Evolutionary conservation across 1,140 invertebrate genomes (phyloP), one percentile per base, ranked within the genome.

Genomic region (Panulirus ornatus): DNA sequence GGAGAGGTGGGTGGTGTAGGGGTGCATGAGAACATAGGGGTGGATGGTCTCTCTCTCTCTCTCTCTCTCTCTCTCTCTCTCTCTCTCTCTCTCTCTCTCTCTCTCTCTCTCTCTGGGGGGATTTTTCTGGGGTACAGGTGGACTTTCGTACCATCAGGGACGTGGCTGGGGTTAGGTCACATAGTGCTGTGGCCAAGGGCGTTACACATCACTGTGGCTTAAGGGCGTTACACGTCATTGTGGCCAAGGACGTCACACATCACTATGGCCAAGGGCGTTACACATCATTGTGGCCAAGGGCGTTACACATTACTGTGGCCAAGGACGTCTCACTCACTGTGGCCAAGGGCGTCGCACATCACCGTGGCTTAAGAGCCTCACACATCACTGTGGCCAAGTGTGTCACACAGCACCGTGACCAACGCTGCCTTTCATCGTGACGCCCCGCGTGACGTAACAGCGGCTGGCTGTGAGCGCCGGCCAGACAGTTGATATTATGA

Each of bases 51-150:
- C 63, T 70, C 19, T 22, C 63, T 22, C 63, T 70, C 63, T 70
- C 19, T 22, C 5, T 70, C 66, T 22, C 22, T 22, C 66, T 27
- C 66, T 38, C 34, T n/a, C 9, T 78, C 75, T 19, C 36, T 30
- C 34, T 75, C 9, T 75, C 36, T 38, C 36, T 75, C 71, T 75
- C 71, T 75, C 71, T 75, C 71, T 75, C 71, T 75, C 71, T 38
- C 71, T 75, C 71, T 75, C 71, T 75, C 71, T 75, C 71, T 38
- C 71, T 75, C 71, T 63, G 19, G 19, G 19, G 9, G 9, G 9
- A 9, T 58, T 22, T 58, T 22, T 58, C 51, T 58, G 9, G 9
- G 9, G 9, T 22, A 11, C 51, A 11, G 9, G 9, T 22, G 9
- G 9, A 11, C 51, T 58, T 22, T 58, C 51, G 9, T 22, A 11